Conservation (phyloP, 2,113 vertebrate genomes). For the Mirounga angustirostris region DNA sequence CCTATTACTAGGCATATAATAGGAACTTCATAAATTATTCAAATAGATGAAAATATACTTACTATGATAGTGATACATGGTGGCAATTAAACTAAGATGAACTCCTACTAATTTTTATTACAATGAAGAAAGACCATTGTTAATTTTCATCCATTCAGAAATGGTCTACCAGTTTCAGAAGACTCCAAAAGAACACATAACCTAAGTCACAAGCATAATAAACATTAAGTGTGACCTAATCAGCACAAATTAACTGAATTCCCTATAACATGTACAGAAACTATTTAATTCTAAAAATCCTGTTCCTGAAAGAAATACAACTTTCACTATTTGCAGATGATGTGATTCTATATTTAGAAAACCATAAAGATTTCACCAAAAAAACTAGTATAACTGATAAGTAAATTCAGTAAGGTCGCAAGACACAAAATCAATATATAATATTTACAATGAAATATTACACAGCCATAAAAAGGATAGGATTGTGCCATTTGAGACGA, state of each 20-base stretch:
- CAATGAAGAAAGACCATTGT: background rate
- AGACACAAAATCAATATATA: background rate
- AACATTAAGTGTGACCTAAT: background rate
- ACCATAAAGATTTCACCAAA: background rate
- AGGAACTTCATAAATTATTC: background rate
- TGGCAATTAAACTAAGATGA: conserved; percentile 6
- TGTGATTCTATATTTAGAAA: background rate
- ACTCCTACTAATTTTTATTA: conserved; percentile 34
- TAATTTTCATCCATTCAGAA: background rate
- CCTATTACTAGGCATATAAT: background rate
- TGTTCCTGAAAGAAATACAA: background rate
- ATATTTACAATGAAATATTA: background rate
- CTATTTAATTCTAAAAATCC: background rate
- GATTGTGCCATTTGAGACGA: background rate
- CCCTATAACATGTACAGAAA: background rate
- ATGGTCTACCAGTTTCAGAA: background rate
- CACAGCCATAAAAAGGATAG: background rate
- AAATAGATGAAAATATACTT: conserved; percentile 16
- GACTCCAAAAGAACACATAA: background rate
- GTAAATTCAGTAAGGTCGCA: background rate
- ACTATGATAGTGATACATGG: background rate
- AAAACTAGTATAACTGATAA: background rate
- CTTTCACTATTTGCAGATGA: background rate
- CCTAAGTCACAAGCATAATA: background rate
- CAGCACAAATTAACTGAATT: background rate